Evolutionary conservation across 2,113 vertebrate species (phyloP).

Genomic region (Plecturocebus donacophilus): DNA sequence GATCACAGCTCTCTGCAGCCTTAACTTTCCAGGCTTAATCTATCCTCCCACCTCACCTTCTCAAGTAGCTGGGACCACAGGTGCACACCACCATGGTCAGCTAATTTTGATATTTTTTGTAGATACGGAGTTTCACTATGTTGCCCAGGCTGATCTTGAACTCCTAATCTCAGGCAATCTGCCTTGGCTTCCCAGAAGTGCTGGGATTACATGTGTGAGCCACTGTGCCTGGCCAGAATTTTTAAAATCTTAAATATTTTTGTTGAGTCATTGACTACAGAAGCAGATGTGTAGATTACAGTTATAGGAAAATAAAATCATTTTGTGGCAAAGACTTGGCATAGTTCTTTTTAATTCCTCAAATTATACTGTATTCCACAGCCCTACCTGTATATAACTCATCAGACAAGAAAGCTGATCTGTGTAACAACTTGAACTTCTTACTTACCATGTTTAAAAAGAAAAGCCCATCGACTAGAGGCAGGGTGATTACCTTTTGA

Average conservation of each 20-base stretch:
- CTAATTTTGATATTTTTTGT: too few species aligned
- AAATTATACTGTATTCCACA: not conserved
- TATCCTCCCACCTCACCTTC: too few species aligned
- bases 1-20: too few species aligned
- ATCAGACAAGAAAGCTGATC: not conserved
- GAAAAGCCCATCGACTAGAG: not conserved
- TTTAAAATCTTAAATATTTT: not conserved
- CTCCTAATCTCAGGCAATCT: too few species aligned
- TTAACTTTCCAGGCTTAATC: too few species aligned
- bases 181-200: too few species aligned
- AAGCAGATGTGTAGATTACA: not conserved
- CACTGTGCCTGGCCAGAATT: not conserved
- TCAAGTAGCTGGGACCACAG: too few species aligned
- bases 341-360: not conserved
- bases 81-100: too few species aligned
- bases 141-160: too few species aligned
- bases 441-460: not conserved
- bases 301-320: not conserved
- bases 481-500: not conserved
- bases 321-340: not conserved
- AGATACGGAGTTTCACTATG: too few species aligned
- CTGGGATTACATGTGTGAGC: too few species aligned
- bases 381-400: not conserved
- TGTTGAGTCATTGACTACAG: not conserved
- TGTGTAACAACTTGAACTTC: not conserved